Evolutionary conservation across 2,797 vertebrate genomes (phyloP), one percentile per base, ranked within the genome.

Genomic region (Protosalanx chinensis): DNA sequence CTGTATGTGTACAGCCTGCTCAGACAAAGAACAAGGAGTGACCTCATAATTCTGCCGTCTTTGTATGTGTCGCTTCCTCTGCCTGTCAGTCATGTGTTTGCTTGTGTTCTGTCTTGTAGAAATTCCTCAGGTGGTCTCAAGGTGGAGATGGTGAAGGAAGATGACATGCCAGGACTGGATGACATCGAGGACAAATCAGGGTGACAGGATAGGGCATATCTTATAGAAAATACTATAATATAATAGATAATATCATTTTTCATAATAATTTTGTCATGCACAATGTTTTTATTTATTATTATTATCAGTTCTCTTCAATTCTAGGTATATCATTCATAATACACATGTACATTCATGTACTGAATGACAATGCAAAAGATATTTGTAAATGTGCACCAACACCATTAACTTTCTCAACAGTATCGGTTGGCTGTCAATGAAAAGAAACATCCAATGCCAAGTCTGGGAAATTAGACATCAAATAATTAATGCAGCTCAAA

Each of bases 391-490:
- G 66, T 56, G 67, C 72, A 79, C 4, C 56, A 57, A 18, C 71
- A 73, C 23, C 37, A 53, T 69, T 80, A 27, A n/a, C 74, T 72
- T 66, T 65, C 78, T 76, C 72, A 69, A 81, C 79, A 68, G 73
- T 74, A 32, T 72, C 72, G 32, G 41, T 67, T 64, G 72, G 73
- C 76, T 62, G 72, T 78, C 75, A 75, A 63, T 76, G 76, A 61
- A 67, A 18, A 57, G 78, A 72, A 79, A 68, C 64, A 75, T 73
- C 69, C 66, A 74, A 77, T 72, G 82, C 81, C 76, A 82, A 86
- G 68, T 70, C 71, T 23, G 35, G 49, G 66, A 53, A 65, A 0
- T n/a, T 68, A 81, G 73, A 83, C 73, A 76, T 79, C 76, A 76
- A 76, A 81, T 85, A 80, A 79, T 80, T 79, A 51, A 68, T 74